phyloP scores from a whole-genome alignment of 1,140 invertebrate species.

The Diprion similis region DNA sequence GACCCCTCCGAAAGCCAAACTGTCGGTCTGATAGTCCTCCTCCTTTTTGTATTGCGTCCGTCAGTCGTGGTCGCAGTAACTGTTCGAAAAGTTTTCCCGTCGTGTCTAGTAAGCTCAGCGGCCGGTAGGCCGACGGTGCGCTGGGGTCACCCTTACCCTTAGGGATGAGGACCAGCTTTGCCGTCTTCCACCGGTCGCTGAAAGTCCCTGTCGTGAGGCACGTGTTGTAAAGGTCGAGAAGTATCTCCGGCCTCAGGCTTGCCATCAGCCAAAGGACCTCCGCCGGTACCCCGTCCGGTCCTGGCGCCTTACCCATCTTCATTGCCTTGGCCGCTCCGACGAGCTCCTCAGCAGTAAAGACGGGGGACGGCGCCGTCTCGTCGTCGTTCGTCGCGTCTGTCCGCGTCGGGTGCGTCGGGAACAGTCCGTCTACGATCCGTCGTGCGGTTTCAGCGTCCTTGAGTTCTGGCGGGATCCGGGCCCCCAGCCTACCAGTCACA shows the following conservation, averaged over 20 bases:
- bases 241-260: no score
- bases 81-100: slow-evolving; percentile 49
- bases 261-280: no score
- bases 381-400: background rate
- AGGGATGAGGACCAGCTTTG: no score
- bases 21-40: slow-evolving; percentile 37
- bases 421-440: no score
- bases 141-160: no score
- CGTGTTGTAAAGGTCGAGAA: no score
- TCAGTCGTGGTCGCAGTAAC: slow-evolving; percentile 35
- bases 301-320: slow-evolving; percentile 29
- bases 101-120: slow-evolving; percentile 46
- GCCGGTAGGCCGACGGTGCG: no score
- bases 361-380: no score
- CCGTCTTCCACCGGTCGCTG: no score
- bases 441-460: slow-evolving; percentile 23
- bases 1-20: slow-evolving; percentile 40
- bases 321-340: slow-evolving; percentile 14
- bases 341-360: slow-evolving; percentile 27
- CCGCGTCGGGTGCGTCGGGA: slow-evolving; percentile 30
- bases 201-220: no score
- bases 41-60: slow-evolving; percentile 24
- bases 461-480: background rate
- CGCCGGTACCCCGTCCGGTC: slow-evolving; percentile 32
- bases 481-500: background rate